phyloP scores from a whole-genome alignment of 2,888 invertebrate species.

The Artemia sp. region DNA sequence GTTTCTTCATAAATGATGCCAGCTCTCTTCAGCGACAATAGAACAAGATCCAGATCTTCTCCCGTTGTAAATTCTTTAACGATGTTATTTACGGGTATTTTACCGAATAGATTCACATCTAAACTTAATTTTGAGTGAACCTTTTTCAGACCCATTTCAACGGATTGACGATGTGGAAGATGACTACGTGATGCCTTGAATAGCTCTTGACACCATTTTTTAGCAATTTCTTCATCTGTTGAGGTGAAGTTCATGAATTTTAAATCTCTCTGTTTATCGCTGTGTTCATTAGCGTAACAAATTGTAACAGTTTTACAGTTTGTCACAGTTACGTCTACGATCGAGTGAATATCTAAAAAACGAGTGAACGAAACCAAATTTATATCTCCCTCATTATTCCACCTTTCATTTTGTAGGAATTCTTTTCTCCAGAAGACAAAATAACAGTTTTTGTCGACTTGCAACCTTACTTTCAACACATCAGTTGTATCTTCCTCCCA shows the following conservation, averaged over 20 bases:
- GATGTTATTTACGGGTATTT: constrained; percentile 39
- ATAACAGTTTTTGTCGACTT: too few relatives aligned
- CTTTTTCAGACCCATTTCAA: constrained; percentile 78
- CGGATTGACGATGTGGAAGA: constrained; percentile 70
- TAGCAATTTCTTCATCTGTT: constrained; percentile 72
- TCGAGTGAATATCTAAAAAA: too few relatives aligned
- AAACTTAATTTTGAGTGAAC: constrained; percentile 63
- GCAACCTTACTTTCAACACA: too few relatives aligned
- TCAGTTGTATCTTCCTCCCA: too few relatives aligned
- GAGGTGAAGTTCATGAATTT: constrained; percentile 86
- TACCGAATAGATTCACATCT: constrained; percentile 67
- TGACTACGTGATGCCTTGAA: constrained; percentile 76
- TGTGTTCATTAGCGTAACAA: too few relatives aligned
- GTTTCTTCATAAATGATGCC: constrained; percentile 33
- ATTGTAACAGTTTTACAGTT: too few relatives aligned
- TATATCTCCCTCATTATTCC: too few relatives aligned
- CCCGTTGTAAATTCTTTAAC: constrained; percentile 61
- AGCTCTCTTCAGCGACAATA: constrained; percentile 73
- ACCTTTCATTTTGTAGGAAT: too few relatives aligned
- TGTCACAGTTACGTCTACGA: too few relatives aligned
- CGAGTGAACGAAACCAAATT: too few relatives aligned
- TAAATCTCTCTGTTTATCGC: constrained; percentile 81
- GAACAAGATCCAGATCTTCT: constrained; percentile 79
- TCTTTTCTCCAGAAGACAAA: too few relatives aligned
- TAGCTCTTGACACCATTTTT: constrained; percentile 78